Percentiles rank a stretch among this genome's conserved stretches.
These are phyloP conservation scores for Sinocyclocheilus anophthalmus DNA, from an alignment of 2,113 vertebrate genomes.

Conservation along the genomic window DNA sequence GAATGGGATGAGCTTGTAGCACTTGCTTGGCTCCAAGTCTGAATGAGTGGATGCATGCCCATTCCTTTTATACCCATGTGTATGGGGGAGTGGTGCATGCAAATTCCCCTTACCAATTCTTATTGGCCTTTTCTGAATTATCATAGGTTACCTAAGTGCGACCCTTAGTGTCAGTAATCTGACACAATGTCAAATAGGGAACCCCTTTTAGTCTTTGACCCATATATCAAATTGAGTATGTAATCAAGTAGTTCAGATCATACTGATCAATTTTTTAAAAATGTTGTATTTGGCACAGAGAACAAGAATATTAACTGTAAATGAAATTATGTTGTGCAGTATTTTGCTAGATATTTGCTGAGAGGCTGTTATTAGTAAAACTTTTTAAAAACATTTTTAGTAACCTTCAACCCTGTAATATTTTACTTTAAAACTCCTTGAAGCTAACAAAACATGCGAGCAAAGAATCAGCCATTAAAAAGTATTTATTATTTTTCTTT, in stretches of 20 bases:
- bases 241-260: background rate
- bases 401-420: no score
- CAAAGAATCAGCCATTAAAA: no score
- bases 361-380: no score
- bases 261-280: background rate
- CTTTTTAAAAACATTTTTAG: no score
- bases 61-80: background rate
- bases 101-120: background rate
- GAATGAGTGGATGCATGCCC: background rate
- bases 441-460: background rate
- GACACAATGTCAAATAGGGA: background rate
- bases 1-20: background rate
- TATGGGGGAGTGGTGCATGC: background rate
- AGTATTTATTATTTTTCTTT: no score
- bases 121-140: background rate
- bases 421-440: background rate
- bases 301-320: no score
- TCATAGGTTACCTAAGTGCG: background rate
- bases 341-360: background rate
- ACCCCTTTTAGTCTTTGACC: background rate
- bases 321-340: background rate
- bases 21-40: background rate
- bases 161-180: background rate
- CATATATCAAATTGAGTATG: no score
- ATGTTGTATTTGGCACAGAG: no score